These are phyloP conservation scores for Anodontia alba DNA, from an alignment of 2,888 invertebrate species.

Conservation along the genomic window DNA sequence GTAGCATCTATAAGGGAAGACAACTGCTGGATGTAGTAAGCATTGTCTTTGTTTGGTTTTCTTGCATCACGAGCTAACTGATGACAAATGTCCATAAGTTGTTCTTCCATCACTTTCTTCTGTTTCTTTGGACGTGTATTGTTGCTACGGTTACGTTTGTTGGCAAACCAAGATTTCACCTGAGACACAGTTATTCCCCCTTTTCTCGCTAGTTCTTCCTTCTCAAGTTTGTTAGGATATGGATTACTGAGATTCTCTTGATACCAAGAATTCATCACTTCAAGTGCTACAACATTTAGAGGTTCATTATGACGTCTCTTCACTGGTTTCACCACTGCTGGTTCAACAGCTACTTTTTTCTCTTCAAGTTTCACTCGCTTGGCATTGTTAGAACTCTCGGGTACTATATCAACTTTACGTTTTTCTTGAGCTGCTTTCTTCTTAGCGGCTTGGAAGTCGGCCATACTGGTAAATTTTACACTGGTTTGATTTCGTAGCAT, in stretches of 20 bases:
- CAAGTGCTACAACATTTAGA: conserved; percentile 71
- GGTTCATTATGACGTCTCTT: conserved; percentile 77
- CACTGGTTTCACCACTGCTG: conserved; percentile 7
- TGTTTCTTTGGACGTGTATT: conserved; percentile 81
- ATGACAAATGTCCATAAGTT: conserved; percentile 74
- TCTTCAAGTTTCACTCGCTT: neutral
- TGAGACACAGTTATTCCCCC: conserved; percentile 78
- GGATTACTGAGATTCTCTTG: conserved; percentile 74
- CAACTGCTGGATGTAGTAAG: conserved; percentile 77
- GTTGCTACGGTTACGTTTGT: conserved; percentile 81
- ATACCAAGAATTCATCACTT: conserved; percentile 80
- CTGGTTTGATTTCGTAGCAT: neutral
- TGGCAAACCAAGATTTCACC: conserved; percentile 83
- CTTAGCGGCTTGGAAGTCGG: conserved; percentile 39
- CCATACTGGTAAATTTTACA: conserved; percentile 29
- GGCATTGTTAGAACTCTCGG: neutral
- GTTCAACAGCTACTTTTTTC: neutral
- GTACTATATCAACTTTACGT: conserved; percentile 6
- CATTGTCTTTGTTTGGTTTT: conserved; percentile 71
- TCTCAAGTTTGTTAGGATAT: conserved; percentile 78
- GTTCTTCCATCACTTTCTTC: conserved; percentile 75
- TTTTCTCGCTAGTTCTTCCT: conserved; percentile 72
- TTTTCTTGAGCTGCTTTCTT: conserved; percentile 9
- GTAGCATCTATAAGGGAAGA: conserved; percentile 68
- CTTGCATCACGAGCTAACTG: conserved; percentile 70